Evolutionary conservation across 2,113 vertebrate species (phyloP).

Genomic region (Galeopterus variegatus): DNA sequence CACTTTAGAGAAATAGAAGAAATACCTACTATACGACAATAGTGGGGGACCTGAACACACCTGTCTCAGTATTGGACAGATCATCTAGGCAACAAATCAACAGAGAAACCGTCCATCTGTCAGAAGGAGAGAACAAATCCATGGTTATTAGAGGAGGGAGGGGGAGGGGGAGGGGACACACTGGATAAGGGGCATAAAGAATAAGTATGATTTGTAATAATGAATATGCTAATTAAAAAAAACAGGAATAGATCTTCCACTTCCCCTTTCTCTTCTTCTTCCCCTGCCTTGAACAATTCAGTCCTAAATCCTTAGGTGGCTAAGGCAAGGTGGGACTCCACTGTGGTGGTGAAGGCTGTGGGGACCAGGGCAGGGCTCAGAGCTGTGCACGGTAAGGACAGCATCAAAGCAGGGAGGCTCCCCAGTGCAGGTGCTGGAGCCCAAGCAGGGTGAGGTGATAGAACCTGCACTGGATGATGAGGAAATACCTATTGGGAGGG

Average conservation of each 20-base stretch:
- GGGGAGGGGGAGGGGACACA: too few relatives aligned
- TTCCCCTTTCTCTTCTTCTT: neutral
- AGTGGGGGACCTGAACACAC: too few relatives aligned
- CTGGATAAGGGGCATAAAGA: too few relatives aligned
- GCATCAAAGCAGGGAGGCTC: neutral
- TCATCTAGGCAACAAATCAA: too few relatives aligned
- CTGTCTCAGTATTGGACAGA: too few relatives aligned
- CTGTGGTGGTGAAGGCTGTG: fast-evolving
- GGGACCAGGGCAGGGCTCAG: neutral
- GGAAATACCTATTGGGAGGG: neutral
- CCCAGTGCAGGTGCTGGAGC: neutral
- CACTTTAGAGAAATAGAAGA: too few relatives aligned
- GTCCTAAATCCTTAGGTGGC: neutral
- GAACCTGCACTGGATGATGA: neutral
- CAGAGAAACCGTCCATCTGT: too few relatives aligned
- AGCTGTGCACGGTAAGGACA: neutral
- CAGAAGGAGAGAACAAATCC: too few relatives aligned
- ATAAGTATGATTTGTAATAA: too few relatives aligned
- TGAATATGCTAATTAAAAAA: too few relatives aligned
- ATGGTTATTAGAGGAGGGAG: too few relatives aligned
- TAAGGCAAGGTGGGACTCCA: neutral
- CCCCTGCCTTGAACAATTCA: neutral
- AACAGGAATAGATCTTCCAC: neutral
- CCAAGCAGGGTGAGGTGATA: neutral
- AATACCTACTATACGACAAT: too few relatives aligned